Conservation (phyloP, 53 echinoderm and acorn worm species). For the Crossaster papposus region DNA sequence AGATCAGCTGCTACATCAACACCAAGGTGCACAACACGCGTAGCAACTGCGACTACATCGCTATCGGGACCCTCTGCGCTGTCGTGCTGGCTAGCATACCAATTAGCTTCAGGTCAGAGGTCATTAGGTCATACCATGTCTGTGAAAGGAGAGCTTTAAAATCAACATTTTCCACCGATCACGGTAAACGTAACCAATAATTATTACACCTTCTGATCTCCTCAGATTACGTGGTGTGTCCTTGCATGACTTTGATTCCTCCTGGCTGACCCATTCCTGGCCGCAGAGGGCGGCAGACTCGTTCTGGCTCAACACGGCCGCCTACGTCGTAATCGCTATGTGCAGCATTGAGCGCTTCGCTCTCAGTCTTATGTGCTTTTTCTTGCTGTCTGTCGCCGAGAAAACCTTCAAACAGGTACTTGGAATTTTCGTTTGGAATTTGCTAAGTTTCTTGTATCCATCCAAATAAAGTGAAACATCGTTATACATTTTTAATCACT, state of each 20-base stretch:
- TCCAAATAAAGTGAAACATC: no score
- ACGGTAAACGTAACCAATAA: neutral
- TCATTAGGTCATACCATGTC: neutral
- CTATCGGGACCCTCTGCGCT: slow-evolving; percentile 81
- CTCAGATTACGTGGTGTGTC: slow-evolving; percentile 18
- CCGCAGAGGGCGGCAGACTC: slow-evolving; percentile 61
- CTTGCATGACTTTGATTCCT: slow-evolving; percentile 35
- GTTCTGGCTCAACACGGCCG: slow-evolving; percentile 55
- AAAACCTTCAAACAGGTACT: slow-evolving; percentile 92
- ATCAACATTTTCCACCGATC: neutral
- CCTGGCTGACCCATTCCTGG: slow-evolving; percentile 64
- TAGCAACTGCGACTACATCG: slow-evolving; percentile 84
- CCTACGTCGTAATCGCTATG: slow-evolving; percentile 54
- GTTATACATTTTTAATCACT: no score
- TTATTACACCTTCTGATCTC: neutral
- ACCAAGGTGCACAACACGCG: slow-evolving; percentile 81
- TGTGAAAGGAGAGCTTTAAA: neutral
- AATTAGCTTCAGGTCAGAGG: slow-evolving; percentile 73
- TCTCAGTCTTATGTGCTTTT: slow-evolving; percentile 85
- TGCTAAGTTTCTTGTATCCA: no score
- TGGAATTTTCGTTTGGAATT: neutral
- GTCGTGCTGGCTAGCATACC: slow-evolving; percentile 81
- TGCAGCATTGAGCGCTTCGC: slow-evolving; percentile 75
- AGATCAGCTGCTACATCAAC: slow-evolving; percentile 95
- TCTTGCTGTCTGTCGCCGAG: slow-evolving; percentile 90